A percentile compares a stretch with the other conserved stretches of the same genome.
phyloP scores from a whole-genome alignment of 1,140 invertebrate genomes.

The Nymphalis io region DNA sequence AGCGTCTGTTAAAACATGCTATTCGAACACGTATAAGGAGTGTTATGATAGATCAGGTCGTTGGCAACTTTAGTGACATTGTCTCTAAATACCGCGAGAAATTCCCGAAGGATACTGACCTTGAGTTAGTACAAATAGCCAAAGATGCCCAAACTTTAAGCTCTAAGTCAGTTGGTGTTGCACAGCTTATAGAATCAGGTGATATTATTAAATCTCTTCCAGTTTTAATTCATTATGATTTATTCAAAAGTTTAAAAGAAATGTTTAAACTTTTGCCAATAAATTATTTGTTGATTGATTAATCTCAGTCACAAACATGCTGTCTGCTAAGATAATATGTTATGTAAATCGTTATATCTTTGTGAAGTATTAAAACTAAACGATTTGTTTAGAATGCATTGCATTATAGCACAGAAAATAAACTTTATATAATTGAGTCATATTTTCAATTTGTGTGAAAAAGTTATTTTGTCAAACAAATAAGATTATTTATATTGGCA shows the following conservation, averaged over 20 bases:
- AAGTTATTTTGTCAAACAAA: not conserved
- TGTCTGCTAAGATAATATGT: not conserved
- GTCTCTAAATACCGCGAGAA: conserved; percentile 48
- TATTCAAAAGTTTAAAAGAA: conserved; percentile 20
- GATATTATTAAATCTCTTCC: conserved; percentile 15
- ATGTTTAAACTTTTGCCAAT: conserved; percentile 4
- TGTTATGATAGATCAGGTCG: conserved; percentile 55
- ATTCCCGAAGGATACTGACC: conserved; percentile 53
- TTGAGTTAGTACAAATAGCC: conserved; percentile 52
- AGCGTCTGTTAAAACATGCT: conserved; percentile 50
- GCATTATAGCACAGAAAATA: no score
- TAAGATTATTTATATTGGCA: conserved; percentile 6
- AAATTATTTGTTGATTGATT: not conserved
- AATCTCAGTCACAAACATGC: not conserved
- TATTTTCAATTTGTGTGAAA: not conserved
- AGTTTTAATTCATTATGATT: conserved; percentile 7
- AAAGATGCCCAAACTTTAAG: conserved; percentile 19
- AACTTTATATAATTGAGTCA: no score
- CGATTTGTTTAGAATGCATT: no score
- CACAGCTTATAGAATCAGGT: conserved; percentile 31
- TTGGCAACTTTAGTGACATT: conserved; percentile 44
- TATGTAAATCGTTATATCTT: conserved; percentile 3
- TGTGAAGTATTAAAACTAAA: not conserved
- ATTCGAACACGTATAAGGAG: conserved; percentile 55
- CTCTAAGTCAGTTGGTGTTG: conserved; percentile 4